Evolutionary conservation across 23 tunicate genomes (phyloP).

Genomic region (Halocynthia roretzi): DNA sequence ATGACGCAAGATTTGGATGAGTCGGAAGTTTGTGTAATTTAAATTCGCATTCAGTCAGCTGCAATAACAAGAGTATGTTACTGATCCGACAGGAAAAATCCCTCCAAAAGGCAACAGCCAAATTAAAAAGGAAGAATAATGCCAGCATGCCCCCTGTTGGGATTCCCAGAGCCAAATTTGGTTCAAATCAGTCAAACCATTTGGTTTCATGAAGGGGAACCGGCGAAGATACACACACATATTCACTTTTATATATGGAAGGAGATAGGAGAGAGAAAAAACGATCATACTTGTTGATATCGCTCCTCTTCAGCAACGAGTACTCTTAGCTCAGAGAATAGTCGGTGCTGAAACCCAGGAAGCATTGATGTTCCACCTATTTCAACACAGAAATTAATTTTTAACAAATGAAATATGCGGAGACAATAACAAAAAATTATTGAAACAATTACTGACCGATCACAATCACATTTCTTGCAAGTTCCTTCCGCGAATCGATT

Average conservation of each 20-base stretch:
- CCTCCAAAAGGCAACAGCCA: background rate
- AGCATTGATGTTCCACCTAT: slow-evolving; percentile 84
- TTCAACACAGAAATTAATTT: background rate
- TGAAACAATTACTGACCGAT: slow-evolving; percentile 33
- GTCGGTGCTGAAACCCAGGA: slow-evolving; percentile 81
- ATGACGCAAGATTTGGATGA: slow-evolving; percentile 58
- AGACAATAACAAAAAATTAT: background rate
- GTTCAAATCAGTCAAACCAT: background rate
- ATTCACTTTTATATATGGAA: background rate
- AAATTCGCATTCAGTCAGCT: slow-evolving; percentile 73
- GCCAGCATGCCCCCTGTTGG: background rate
- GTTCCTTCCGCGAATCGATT: slow-evolving; percentile 54
- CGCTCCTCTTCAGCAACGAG: slow-evolving; percentile 43
- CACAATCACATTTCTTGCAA: slow-evolving; percentile 54
- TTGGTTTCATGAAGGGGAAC: background rate
- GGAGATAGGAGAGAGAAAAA: background rate
- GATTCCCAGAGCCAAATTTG: background rate
- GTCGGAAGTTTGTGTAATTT: slow-evolving; percentile 74
- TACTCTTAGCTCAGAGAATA: slow-evolving; percentile 66
- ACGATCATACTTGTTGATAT: slow-evolving; percentile 43
- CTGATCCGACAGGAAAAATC: background rate
- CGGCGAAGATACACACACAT: background rate
- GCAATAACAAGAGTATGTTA: background rate
- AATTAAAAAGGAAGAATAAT: background rate
- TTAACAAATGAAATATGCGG: background rate